A percentile compares a stretch with the other conserved stretches of the same genome.
phyloP scores from a whole-genome alignment of 1,140 invertebrate genomes.

The Drosophila orosa region DNA sequence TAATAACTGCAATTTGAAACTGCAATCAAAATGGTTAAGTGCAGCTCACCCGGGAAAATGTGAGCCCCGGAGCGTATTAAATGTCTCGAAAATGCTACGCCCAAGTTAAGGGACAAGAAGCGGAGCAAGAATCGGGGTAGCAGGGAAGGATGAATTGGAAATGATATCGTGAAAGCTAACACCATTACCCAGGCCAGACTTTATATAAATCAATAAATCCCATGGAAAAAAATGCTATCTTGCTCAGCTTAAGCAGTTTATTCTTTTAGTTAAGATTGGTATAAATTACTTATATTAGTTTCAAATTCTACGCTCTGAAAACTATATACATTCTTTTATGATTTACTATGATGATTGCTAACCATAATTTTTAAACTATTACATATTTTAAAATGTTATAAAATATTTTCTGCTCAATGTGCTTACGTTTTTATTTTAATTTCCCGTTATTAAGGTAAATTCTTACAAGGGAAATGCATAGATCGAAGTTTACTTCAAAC shows the following conservation, averaged over 20 bases:
- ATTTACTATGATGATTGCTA: no score
- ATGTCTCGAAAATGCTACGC: slow-evolving; percentile 57
- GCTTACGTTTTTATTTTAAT: no score
- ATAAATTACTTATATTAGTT: no score
- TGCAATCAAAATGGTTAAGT: slow-evolving; percentile 66
- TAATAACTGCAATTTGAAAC: slow-evolving; percentile 72
- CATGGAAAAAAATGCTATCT: not conserved
- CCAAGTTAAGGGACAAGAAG: slow-evolving; percentile 17
- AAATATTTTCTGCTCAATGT: no score
- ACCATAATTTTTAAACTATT: no score
- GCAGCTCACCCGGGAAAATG: slow-evolving; percentile 32
- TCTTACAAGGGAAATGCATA: not conserved
- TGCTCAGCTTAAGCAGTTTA: no score
- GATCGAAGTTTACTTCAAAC: not conserved
- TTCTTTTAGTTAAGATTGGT: no score
- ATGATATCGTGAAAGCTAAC: slow-evolving; percentile 5
- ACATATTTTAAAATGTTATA: no score
- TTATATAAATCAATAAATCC: not conserved
- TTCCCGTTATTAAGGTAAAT: not conserved
- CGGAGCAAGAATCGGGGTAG: not conserved
- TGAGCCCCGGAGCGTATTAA: slow-evolving; percentile 31
- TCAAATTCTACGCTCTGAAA: no score
- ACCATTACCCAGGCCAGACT: not conserved
- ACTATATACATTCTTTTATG: no score
- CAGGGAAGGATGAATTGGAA: slow-evolving; percentile 5